Evolutionary conservation across 2,797 vertebrate genomes (phyloP).

Genomic region (Halcyon chelicuti): DNA sequence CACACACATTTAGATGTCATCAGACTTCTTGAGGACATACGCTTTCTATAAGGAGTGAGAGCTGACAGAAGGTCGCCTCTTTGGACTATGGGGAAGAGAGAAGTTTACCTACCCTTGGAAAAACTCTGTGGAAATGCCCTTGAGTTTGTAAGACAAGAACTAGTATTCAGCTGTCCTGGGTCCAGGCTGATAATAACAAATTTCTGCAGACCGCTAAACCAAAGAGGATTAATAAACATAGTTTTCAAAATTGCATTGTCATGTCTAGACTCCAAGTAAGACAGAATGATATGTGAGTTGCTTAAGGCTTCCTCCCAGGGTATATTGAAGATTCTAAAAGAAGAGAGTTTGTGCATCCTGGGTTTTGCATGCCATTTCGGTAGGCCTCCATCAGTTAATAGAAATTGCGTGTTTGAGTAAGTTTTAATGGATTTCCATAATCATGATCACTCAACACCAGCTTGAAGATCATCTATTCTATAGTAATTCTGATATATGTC

Average conservation of each 20-base stretch:
- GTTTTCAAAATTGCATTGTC: neutral
- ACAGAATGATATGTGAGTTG: neutral
- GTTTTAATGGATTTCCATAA: neutral
- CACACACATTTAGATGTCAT: neutral
- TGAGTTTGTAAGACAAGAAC: neutral
- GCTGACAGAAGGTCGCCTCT: neutral
- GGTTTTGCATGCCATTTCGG: neutral
- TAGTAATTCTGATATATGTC: neutral
- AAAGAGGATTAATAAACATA: neutral
- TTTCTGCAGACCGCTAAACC: neutral
- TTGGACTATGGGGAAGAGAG: neutral
- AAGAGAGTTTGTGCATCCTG: neutral
- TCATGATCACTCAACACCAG: accelerated
- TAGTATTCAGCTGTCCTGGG: neutral
- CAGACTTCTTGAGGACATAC: neutral
- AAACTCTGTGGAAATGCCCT: neutral
- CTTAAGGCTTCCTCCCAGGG: neutral
- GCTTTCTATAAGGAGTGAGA: neutral
- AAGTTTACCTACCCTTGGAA: neutral
- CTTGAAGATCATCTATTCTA: neutral
- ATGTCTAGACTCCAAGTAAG: neutral
- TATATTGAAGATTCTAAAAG: neutral
- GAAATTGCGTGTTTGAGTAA: neutral
- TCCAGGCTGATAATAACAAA: neutral
- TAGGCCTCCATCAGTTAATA: neutral